Evolutionary conservation across 92 coral and sea anemone species (phyloP).

Genomic region (Porites rus): DNA sequence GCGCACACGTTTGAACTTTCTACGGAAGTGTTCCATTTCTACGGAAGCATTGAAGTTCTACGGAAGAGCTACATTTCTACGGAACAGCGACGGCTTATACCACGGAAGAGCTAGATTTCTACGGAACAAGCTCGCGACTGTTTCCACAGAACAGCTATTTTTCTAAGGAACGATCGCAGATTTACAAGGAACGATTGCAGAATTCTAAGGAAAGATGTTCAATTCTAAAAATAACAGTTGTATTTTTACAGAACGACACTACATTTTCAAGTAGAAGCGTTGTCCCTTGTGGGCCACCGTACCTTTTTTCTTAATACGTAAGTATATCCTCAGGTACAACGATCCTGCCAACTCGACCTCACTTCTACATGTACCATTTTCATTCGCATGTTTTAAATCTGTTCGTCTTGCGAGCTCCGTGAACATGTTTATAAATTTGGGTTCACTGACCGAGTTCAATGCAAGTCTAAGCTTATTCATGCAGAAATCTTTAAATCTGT

Average conservation of each 20-base stretch:
- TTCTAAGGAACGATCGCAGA: not conserved
- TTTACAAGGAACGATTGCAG: too few relatives aligned
- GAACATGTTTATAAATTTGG: not conserved
- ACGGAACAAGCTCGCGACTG: not conserved
- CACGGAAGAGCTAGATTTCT: slow-evolving; percentile 20
- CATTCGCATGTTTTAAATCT: not conserved
- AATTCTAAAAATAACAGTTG: too few relatives aligned
- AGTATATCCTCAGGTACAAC: not conserved
- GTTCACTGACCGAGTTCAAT: not conserved
- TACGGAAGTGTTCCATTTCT: not conserved
- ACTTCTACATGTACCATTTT: not conserved
- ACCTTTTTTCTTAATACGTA: not conserved
- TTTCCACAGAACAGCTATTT: not conserved
- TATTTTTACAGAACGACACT: too few relatives aligned
- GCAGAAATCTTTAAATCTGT: not conserved
- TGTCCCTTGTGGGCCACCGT: too few relatives aligned
- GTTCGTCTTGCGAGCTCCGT: slow-evolving; percentile 1
- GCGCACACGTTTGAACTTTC: slow-evolving; percentile 6
- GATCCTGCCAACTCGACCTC: not conserved
- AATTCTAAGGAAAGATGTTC: too few relatives aligned
- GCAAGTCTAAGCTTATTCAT: not conserved
- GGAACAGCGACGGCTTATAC: slow-evolving; percentile 1
- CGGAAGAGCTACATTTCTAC: slow-evolving; percentile 20
- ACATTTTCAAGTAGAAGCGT: too few relatives aligned
- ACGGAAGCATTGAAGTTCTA: not conserved